These are phyloP conservation scores for Sisor rabdophorus DNA, from an alignment of 2,113 vertebrate genomes.

Conservation along the genomic window DNA sequence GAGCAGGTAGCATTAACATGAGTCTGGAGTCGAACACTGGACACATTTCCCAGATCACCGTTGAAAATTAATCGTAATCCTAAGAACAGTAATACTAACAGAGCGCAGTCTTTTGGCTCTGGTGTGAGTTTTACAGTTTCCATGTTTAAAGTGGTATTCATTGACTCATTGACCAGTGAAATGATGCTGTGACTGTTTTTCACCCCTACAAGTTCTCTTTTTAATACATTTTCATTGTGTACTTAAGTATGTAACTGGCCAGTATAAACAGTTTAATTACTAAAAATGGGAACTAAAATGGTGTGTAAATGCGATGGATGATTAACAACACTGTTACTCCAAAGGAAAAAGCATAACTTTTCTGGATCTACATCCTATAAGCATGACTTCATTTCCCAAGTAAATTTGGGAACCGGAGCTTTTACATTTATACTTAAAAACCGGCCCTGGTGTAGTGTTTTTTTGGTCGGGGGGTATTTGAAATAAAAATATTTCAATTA, in stretches of 20 bases:
- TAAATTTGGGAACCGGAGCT: neutral
- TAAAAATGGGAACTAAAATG: neutral
- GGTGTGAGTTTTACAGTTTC: constrained; percentile 8
- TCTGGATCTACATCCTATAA: no score
- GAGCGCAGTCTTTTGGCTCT: neutral
- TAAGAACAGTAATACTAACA: neutral
- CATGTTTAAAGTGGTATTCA: constrained; percentile 43
- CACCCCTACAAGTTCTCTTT: neutral
- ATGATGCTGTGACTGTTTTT: constrained; percentile 24
- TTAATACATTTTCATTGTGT: constrained; percentile 20
- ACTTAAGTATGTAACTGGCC: neutral
- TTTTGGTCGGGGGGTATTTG: neutral
- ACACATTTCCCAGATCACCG: constrained; percentile 31
- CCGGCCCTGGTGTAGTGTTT: neutral
- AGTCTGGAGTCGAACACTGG: constrained; percentile 54
- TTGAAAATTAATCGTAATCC: neutral
- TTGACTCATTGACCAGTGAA: constrained; percentile 38
- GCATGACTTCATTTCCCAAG: no score
- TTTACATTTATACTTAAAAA: neutral
- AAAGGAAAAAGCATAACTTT: neutral
- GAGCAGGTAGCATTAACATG: neutral
- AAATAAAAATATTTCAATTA: no score
- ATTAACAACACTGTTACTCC: neutral
- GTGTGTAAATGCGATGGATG: neutral
- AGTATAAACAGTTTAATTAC: neutral